Evolutionary conservation across 2,113 vertebrate genomes (phyloP).

Genomic region (Scophthalmus maximus): DNA sequence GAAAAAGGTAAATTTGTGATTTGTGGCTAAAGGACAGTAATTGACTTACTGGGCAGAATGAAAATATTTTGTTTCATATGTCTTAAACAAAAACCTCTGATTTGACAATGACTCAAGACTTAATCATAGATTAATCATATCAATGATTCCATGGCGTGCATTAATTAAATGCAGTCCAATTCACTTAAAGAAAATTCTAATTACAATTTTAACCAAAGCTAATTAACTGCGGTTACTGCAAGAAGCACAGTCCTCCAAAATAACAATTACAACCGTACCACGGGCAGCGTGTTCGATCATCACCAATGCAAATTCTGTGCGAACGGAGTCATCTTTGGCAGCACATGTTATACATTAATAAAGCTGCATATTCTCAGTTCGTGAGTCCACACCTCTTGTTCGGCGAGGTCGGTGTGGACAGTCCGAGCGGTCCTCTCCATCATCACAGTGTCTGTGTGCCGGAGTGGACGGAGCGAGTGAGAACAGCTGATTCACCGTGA

Average conservation of each 20-base stretch:
- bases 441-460: too few relatives aligned
- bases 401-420: too few relatives aligned
- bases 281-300: constrained; percentile 7
- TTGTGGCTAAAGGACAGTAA: too few relatives aligned
- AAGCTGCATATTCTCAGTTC: not conserved
- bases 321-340: not conserved
- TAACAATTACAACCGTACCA: not conserved
- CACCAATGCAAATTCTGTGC: not conserved
- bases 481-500: too few relatives aligned
- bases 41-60: not conserved
- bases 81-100: constrained; percentile 16
- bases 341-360: not conserved
- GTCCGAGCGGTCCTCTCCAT: too few relatives aligned
- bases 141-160: constrained; percentile 18
- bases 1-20: too few relatives aligned
- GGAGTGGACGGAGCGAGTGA: too few relatives aligned
- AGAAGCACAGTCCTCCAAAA: constrained; percentile 22
- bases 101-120: constrained; percentile 29
- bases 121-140: too few relatives aligned
- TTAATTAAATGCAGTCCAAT: constrained; percentile 26
- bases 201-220: constrained; percentile 4
- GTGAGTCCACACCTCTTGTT: not conserved
- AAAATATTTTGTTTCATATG: too few relatives aligned
- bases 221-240: not conserved
- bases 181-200: constrained; percentile 17